Percentiles rank a stretch among this genome's conserved stretches.
phyloP scores from a whole-genome alignment of 92 coral and sea anemone species.

The Pocillopora grandis region DNA sequence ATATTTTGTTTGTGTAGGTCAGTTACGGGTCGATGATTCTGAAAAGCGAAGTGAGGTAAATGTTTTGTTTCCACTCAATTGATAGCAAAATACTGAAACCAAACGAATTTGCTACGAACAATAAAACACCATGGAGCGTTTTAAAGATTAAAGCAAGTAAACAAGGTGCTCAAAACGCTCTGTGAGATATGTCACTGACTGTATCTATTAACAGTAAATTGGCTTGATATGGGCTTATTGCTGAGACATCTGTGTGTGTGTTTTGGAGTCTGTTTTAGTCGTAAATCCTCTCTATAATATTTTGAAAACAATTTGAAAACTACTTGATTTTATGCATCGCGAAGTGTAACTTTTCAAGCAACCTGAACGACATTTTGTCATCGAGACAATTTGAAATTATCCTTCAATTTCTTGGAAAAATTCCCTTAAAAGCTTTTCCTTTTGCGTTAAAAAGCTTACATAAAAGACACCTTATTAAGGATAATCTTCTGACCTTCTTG shows the following conservation, averaged over 20 bases:
- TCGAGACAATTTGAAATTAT: no score
- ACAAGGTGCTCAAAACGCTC: not conserved
- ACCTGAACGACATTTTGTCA: no score
- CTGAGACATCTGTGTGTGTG: no score
- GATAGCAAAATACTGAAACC: not conserved
- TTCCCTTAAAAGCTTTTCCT: no score
- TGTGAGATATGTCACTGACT: not conserved
- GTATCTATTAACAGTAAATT: not conserved
- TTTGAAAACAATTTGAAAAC: no score
- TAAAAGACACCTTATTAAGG: not conserved
- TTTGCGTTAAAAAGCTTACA: not conserved
- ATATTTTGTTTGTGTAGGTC: no score
- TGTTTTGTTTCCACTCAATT: not conserved
- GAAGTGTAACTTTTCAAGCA: no score
- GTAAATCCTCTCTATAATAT: no score
- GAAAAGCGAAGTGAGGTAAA: not conserved
- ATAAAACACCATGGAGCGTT: not conserved
- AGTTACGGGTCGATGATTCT: no score
- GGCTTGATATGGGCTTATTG: not conserved
- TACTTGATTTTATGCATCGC: no score
- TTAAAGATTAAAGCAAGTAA: slow-evolving; percentile 11
- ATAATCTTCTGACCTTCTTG: slow-evolving; percentile 9
- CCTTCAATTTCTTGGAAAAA: no score
- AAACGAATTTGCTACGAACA: not conserved
- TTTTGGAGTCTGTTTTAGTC: no score